Conservation (phyloP, 2,888 invertebrate species). For the Apocheima hispidaria region DNA sequence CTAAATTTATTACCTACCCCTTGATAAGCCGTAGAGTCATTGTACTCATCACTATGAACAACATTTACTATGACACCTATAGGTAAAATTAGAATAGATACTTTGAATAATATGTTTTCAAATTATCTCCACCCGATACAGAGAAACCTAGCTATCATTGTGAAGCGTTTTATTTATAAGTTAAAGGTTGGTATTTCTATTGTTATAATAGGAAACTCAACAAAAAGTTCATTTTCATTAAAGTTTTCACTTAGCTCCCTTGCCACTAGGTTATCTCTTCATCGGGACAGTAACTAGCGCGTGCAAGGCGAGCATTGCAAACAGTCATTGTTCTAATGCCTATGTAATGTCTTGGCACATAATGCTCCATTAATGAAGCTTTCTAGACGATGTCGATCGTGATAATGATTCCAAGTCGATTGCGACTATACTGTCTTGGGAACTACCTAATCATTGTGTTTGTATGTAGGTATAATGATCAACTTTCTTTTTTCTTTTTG, state of each 20-base stretch:
- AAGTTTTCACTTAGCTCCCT: slow-evolving; percentile 44
- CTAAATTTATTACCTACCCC: too few relatives aligned
- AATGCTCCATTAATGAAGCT: slow-evolving; percentile 48
- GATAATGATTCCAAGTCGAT: slow-evolving; percentile 11
- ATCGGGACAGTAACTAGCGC: slow-evolving; percentile 69
- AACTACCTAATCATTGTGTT: not conserved
- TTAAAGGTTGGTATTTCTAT: not conserved
- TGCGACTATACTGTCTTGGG: slow-evolving; percentile 12
- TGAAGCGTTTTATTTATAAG: too few relatives aligned
- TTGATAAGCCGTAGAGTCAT: too few relatives aligned
- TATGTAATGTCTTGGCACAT: slow-evolving; percentile 44
- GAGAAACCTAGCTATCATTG: too few relatives aligned
- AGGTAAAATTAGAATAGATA: too few relatives aligned
- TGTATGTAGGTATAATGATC: not conserved
- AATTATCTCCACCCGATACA: too few relatives aligned
- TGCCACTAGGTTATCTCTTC: slow-evolving; percentile 63
- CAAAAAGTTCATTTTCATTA: slow-evolving; percentile 47
- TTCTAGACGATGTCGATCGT: slow-evolving; percentile 34
- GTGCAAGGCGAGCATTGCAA: slow-evolving; percentile 67
- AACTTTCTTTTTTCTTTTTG: not conserved
- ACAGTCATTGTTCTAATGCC: slow-evolving; percentile 60
- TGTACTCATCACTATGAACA: too few relatives aligned
- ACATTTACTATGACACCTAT: too few relatives aligned
- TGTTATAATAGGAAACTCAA: slow-evolving; percentile 10
- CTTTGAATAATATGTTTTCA: too few relatives aligned